A percentile compares a stretch with the other conserved stretches of the same genome.
Evolutionary conservation across 2,888 invertebrate species (phyloP).

Genomic region (Orchesella flavescens): DNA sequence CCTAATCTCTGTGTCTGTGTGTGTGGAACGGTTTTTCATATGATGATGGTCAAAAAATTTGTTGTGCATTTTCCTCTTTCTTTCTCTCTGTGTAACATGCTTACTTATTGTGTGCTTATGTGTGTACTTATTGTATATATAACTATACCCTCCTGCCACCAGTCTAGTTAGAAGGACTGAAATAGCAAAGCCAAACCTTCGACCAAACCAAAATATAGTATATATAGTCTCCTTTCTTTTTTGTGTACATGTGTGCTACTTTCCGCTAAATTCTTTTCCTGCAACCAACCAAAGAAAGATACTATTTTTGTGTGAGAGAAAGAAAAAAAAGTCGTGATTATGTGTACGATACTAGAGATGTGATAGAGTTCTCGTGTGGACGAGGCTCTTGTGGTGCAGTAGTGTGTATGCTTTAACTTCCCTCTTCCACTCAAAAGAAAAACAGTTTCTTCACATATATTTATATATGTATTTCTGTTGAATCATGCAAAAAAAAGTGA

Average conservation of each 20-base stretch:
- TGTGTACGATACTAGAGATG: constrained; percentile 53
- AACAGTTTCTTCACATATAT: not conserved
- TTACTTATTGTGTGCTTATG: not conserved
- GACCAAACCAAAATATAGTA: constrained; percentile 9
- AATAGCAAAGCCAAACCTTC: not conserved
- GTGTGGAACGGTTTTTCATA: not conserved
- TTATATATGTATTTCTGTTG: constrained; percentile 10
- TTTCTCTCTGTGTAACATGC: not conserved
- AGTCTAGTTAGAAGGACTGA: not conserved
- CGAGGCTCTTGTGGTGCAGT: constrained; percentile 53
- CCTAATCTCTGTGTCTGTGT: constrained; percentile 18
- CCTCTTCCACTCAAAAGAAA: constrained; percentile 16
- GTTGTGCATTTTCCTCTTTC: constrained; percentile 6
- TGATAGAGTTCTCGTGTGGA: constrained; percentile 51
- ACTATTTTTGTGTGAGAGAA: constrained; percentile 13
- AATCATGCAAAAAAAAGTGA: constrained; percentile 43
- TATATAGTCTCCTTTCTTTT: not conserved
- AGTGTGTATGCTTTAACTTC: constrained; percentile 46
- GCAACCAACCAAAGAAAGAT: constrained; percentile 40
- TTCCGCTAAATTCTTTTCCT: constrained; percentile 31
- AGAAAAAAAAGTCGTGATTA: constrained; percentile 44
- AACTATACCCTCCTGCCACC: too few species aligned
- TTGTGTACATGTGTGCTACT: constrained; percentile 53
- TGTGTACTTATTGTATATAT: not conserved
- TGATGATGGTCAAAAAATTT: not conserved